A percentile compares a stretch with the other conserved stretches of the same genome.
Evolutionary conservation across 2,888 invertebrate species (phyloP).

Genomic region (Pyrochroa serraticornis): DNA sequence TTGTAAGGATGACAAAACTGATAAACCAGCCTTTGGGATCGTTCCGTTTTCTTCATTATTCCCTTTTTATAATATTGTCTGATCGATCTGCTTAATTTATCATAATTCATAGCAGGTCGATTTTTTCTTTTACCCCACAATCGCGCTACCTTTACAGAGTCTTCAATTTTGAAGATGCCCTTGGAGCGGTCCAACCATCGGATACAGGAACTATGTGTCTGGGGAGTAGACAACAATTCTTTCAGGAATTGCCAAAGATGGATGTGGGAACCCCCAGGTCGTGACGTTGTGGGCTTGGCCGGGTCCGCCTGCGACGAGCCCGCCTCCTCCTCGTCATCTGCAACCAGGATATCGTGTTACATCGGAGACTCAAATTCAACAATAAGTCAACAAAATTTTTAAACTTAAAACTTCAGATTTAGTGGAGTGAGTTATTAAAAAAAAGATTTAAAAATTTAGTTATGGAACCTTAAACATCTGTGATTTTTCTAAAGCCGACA

Average conservation of each 20-base stretch:
- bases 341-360: slow-evolving; percentile 23
- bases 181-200: slow-evolving; percentile 95
- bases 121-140: slow-evolving; percentile 99
- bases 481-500: no score
- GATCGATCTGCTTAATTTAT: slow-evolving; percentile 96
- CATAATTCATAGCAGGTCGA: slow-evolving; percentile 99
- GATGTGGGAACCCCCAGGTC: slow-evolving; percentile 77
- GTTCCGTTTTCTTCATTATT: slow-evolving; percentile 98
- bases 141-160: slow-evolving; percentile 95
- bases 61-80: slow-evolving; percentile 99
- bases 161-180: slow-evolving; percentile 99
- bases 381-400: background rate
- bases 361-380: slow-evolving; percentile 13
- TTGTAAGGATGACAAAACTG: slow-evolving; percentile 97
- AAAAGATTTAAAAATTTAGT: no score
- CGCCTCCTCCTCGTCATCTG: slow-evolving; percentile 61
- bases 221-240: slow-evolving; percentile 88
- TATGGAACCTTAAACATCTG: no score
- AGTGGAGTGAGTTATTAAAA: no score
- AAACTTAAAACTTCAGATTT: no score
- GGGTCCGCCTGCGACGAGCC: slow-evolving; percentile 43
- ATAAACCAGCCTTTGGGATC: slow-evolving; percentile 97
- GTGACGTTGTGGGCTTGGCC: slow-evolving; percentile 45
- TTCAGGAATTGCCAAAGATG: slow-evolving; percentile 99
- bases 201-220: slow-evolving; percentile 90